Base-by-base conservation (phyloP, 2,797 vertebrate genomes). In the Epinephelus malabaricus region DNA sequence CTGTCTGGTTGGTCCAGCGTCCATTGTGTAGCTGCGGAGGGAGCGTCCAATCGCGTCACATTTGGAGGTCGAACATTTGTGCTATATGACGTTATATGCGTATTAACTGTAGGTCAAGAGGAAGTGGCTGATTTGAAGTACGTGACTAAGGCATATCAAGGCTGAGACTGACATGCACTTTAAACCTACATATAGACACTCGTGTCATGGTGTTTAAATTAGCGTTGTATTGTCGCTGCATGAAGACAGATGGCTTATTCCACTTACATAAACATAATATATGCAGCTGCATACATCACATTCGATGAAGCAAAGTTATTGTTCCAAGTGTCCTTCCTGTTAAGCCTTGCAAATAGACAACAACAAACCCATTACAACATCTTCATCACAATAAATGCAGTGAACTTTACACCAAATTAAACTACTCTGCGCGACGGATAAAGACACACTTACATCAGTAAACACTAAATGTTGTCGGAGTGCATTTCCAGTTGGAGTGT, bases 401-500 rank as follows among this genome's bases (percentile, higher is more conserved):
- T 67, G 77, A 93, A 91, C 87, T 89, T 87, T 67, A 80, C 76
- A 87, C 79, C 83, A 88, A 93, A 89, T 87, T 59, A 92, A 91
- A 90, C 78, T 73, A 85, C 54, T 80, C 63, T 38, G 63, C 61
- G 64, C 59, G 76, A 71, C 51, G 61, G 84, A 88, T 88, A 78
- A 87, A 87, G 86, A 87, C 85, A 81, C 82, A 71, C 73, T 90
- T 82, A 88, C 86, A 89, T 63, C 80, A 81, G 88, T 61, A 77
- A 89, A 90, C 46, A 77, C 84, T 82, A 82, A 91, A 89, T 81
- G 83, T 86, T 90, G 84, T 83, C 62, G 81, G 88, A 90, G 86
- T 90, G 86, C 83, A 83, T 90, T 92, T 94, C 89, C 90, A 94
- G 85, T 84, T 91, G 91, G 92, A 93, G 91, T 90, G 91, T 87